These are phyloP conservation scores for Hydrophis major DNA, from an alignment of 2,797 vertebrate genomes.

Conservation along the genomic window DNA sequence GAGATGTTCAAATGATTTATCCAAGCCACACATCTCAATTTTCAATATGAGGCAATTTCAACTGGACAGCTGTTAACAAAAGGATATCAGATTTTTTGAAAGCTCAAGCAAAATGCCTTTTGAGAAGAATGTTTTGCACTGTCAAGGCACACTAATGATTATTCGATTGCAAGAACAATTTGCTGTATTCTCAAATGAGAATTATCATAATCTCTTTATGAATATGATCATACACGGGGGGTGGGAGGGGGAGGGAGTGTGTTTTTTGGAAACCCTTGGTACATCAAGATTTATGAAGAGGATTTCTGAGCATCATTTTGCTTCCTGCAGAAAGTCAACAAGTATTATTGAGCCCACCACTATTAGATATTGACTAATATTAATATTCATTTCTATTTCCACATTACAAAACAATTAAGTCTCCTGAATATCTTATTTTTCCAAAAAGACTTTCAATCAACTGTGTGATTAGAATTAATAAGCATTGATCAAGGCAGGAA, in stretches of 20 bases:
- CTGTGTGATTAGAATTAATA: not conserved
- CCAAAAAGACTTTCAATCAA: not conserved
- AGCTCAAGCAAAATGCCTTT: not conserved
- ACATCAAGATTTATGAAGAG: not conserved
- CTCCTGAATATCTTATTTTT: not conserved
- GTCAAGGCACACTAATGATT: not conserved
- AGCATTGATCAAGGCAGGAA: not conserved
- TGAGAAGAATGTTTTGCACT: not conserved
- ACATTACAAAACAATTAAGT: not conserved
- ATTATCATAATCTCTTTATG: not conserved
- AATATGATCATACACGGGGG: not conserved
- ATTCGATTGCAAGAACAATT: not conserved
- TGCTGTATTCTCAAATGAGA: not conserved
- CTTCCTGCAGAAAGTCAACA: not conserved
- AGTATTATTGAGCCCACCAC: not conserved
- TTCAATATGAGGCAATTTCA: not conserved
- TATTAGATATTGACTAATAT: not conserved
- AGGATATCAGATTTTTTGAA: not conserved
- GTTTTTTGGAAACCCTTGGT: not conserved
- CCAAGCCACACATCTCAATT: constrained; percentile 1
- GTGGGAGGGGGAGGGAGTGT: no score
- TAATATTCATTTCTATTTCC: not conserved
- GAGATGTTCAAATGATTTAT: constrained; percentile 10
- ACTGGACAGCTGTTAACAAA: not conserved
- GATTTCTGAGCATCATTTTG: not conserved